Percentiles rank a stretch among this genome's conserved stretches.
Evolutionary conservation across 2,888 invertebrate species (phyloP).

Genomic region (Ichneumon xanthorius): DNA sequence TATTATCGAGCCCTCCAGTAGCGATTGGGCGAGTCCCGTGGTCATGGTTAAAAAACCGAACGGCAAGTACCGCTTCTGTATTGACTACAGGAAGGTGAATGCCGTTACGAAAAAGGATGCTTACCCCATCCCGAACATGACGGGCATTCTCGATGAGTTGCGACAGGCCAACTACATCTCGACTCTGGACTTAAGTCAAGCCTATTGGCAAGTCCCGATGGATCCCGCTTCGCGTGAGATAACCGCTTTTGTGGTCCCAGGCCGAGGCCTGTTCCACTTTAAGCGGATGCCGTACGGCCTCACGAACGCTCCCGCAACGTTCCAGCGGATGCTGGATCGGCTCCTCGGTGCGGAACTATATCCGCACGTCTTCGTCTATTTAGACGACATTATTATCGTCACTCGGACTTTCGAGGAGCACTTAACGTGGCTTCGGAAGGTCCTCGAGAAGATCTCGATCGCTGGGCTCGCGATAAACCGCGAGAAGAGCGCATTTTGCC

Average conservation of each 20-base stretch:
- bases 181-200: conserved; percentile 74
- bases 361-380: conserved; percentile 47
- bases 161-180: conserved; percentile 74
- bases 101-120: conserved; percentile 74
- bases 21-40: conserved; percentile 75
- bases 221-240: conserved; percentile 61
- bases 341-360: conserved; percentile 66
- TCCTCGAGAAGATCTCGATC: conserved; percentile 35
- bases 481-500: conserved; percentile 50
- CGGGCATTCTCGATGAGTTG: conserved; percentile 73
- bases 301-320: conserved; percentile 69
- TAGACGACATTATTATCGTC: neutral
- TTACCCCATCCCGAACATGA: conserved; percentile 75
- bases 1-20: conserved; percentile 75
- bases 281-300: conserved; percentile 75
- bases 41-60: conserved; percentile 73
- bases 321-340: conserved; percentile 60
- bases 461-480: conserved; percentile 32
- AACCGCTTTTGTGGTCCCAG: conserved; percentile 70
- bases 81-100: conserved; percentile 77
- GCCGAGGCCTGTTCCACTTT: conserved; percentile 74
- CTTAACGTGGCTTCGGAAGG: conserved; percentile 16
- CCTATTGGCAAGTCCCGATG: conserved; percentile 75
- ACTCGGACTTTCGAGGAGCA: conserved; percentile 54
- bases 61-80: conserved; percentile 74